Percentiles rank a stretch among this genome's conserved stretches.
Conservation (phyloP, 2,113 vertebrate genomes). For the Capreolus pygargus region DNA sequence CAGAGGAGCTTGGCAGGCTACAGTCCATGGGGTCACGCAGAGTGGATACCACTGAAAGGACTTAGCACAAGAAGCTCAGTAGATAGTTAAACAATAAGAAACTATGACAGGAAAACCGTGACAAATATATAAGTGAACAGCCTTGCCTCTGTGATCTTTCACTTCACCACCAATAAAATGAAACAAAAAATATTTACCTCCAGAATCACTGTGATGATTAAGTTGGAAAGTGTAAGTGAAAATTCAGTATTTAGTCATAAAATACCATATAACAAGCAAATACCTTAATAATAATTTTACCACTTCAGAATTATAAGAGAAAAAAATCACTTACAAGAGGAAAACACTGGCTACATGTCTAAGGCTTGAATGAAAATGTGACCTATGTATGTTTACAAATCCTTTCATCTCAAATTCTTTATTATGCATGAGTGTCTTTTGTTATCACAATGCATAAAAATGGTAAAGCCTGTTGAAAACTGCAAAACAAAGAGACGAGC, state of each 20-base stretch:
- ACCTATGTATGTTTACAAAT: not conserved
- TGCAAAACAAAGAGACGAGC: conserved; percentile 34
- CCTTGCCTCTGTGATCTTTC: not conserved
- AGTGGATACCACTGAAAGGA: not conserved
- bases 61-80: not conserved
- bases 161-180: not conserved
- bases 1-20: not conserved
- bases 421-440: not conserved
- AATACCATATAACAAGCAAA: not conserved
- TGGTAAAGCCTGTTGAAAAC: not conserved
- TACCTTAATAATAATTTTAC: not conserved
- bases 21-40: not conserved
- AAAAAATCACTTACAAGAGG: not conserved
- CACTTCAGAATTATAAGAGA: not conserved
- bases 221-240: not conserved
- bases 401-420: not conserved
- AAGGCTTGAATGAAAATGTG: not conserved
- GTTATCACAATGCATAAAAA: not conserved
- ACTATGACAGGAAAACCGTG: not conserved
- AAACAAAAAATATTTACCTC: not conserved
- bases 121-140: not conserved
- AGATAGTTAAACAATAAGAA: not conserved
- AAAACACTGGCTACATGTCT: not conserved
- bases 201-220: not conserved
- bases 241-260: not conserved